Percentiles rank a stretch among this genome's conserved stretches.
phyloP scores from a whole-genome alignment of 2,113 vertebrate genomes.

The Pachyramphus minor region DNA sequence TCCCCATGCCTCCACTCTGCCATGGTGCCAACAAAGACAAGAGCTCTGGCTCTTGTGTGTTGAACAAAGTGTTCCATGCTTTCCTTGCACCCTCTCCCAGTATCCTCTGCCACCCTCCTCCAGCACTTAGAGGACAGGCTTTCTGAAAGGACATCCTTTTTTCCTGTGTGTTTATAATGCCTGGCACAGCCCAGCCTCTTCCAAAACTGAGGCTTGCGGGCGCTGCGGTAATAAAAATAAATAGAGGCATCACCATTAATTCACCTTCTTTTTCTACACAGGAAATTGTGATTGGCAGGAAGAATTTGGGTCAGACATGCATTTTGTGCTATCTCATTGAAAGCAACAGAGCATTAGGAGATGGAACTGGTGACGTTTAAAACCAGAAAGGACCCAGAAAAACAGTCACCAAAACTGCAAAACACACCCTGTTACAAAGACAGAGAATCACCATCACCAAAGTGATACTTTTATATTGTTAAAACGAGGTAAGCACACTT shows the following conservation, averaged over 20 bases:
- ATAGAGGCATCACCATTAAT: neutral
- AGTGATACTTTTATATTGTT: neutral
- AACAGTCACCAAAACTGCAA: neutral
- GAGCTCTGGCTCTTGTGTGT: neutral
- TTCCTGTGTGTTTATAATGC: neutral
- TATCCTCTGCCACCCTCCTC: neutral
- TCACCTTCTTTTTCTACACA: neutral
- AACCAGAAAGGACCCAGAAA: neutral
- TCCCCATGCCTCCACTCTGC: neutral
- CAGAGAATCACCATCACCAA: neutral
- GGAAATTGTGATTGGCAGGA: conserved; percentile 9
- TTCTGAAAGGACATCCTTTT: neutral
- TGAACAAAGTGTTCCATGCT: neutral
- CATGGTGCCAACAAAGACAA: neutral
- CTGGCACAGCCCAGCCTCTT: neutral
- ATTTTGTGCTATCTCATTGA: neutral
- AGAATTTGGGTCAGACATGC: neutral
- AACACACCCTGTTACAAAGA: neutral
- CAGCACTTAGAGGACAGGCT: fast-evolving
- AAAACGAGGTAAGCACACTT: conserved; percentile 11
- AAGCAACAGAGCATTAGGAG: neutral
- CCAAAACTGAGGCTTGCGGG: neutral
- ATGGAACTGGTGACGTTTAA: neutral
- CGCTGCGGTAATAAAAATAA: neutral
- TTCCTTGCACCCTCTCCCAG: neutral